phyloP scores from a whole-genome alignment of 2,113 vertebrate genomes.

The Rallus limicola region DNA sequence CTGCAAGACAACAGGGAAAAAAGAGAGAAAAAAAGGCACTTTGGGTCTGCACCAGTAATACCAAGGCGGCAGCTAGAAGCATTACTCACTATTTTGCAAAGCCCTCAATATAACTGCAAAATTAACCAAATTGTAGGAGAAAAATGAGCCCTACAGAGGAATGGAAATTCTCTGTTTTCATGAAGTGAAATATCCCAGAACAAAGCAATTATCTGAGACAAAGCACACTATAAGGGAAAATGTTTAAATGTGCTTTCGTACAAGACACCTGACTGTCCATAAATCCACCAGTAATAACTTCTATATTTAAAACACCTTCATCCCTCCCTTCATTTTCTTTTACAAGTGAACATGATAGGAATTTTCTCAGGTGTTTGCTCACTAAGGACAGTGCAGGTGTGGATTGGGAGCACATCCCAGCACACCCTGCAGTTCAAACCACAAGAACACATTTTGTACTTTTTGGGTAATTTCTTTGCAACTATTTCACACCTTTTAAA shows the following conservation, averaged over 20 bases:
- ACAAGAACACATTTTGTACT: neutral
- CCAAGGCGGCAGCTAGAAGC: neutral
- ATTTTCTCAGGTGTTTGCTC: neutral
- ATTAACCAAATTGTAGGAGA: neutral
- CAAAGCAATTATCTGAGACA: neutral
- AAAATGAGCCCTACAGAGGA: neutral
- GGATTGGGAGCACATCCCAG: neutral
- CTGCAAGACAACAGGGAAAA: neutral
- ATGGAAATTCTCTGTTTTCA: neutral
- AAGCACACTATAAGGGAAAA: neutral
- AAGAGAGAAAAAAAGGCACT: neutral
- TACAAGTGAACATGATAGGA: neutral
- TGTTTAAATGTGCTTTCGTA: neutral
- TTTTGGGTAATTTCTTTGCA: neutral
- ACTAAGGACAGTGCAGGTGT: fast-evolving
- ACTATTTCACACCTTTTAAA: neutral
- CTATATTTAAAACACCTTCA: neutral
- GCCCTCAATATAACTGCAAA: neutral
- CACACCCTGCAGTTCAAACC: neutral
- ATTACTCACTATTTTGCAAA: neutral
- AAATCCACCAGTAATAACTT: neutral
- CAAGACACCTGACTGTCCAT: neutral
- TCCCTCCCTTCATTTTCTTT: neutral
- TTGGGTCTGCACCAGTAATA: neutral
- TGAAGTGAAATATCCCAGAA: neutral